A percentile compares a stretch with the other conserved stretches of the same genome.
These are phyloP conservation scores for Aythya baeri DNA, from an alignment of 2,113 vertebrate genomes.

Conservation along the genomic window DNA sequence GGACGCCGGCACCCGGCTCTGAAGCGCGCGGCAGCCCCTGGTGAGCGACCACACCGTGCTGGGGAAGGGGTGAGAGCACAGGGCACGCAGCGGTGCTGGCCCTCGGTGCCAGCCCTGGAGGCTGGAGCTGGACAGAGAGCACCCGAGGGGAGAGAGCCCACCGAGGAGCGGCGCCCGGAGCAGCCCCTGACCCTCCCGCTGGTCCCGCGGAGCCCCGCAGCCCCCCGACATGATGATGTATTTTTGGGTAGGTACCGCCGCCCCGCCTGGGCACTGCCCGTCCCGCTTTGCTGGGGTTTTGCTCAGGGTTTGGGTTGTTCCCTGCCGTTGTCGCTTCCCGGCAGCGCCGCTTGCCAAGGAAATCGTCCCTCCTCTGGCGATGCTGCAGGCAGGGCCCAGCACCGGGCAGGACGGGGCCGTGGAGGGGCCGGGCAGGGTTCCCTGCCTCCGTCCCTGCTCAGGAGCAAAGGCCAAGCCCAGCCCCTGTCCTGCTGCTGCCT, in stretches of 20 bases:
- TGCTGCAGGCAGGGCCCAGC: not conserved
- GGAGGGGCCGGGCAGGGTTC: not conserved
- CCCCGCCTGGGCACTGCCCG: not conserved
- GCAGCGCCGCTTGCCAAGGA: not conserved
- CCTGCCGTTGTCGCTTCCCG: not conserved
- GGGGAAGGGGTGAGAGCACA: not conserved
- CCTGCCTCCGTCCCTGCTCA: not conserved
- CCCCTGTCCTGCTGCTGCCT: not conserved
- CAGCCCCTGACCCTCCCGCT: not conserved
- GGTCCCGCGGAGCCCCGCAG: not conserved
- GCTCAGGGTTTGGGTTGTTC: not conserved
- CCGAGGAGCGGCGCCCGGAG: not conserved
- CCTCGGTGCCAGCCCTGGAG: not conserved
- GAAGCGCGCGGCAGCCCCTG: not conserved
- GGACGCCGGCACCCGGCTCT: not conserved
- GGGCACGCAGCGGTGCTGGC: not conserved
- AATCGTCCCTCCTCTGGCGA: not conserved
- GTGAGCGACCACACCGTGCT: not conserved
- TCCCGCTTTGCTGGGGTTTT: not conserved
- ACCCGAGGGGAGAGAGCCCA: not conserved
- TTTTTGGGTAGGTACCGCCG: slow-evolving; percentile 64
- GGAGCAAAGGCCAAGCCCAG: not conserved
- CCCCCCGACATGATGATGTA: slow-evolving; percentile 48
- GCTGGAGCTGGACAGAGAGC: not conserved
- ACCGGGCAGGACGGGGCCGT: rapidly evolving